Evolutionary conservation across 2,797 vertebrate genomes (phyloP).

Genomic region (Limosa lapponica): DNA sequence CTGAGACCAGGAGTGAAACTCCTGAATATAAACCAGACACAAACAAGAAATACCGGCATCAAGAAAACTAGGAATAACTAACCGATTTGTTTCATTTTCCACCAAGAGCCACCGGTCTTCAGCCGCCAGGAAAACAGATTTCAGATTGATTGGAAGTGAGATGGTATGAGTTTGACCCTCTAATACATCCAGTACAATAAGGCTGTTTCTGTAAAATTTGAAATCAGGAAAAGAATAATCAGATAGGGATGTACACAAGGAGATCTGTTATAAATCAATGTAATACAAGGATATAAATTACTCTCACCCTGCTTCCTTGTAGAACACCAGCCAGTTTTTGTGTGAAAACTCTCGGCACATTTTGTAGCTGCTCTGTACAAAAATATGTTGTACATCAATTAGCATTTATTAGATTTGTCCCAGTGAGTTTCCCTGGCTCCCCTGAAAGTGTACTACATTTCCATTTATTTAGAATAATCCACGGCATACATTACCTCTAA

Average conservation of each 20-base stretch:
- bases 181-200: conserved; percentile 92
- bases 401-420: not conserved
- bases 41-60: not conserved
- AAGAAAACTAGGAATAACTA: not conserved
- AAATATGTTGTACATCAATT: not conserved
- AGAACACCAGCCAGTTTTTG: conserved; percentile 98
- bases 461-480: not conserved
- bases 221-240: conserved; percentile 28
- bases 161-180: conserved; percentile 90
- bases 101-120: conserved; percentile 95
- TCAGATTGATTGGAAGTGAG: conserved; percentile 88
- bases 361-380: conserved; percentile 80
- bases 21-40: not conserved
- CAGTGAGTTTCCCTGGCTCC: not conserved
- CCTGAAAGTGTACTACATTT: not conserved
- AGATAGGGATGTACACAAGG: not conserved
- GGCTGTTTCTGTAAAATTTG: conserved; percentile 81
- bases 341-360: conserved; percentile 95
- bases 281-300: not conserved
- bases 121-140: conserved; percentile 88
- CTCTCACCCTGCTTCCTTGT: conserved; percentile 89
- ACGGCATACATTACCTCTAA: not conserved
- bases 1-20: not conserved
- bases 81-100: conserved; percentile 90
- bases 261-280: not conserved